Evolutionary conservation across 2,113 vertebrate species (phyloP), one percentile per base, ranked within the genome.

Genomic region (Pangasianodon hypophthalmus): DNA sequence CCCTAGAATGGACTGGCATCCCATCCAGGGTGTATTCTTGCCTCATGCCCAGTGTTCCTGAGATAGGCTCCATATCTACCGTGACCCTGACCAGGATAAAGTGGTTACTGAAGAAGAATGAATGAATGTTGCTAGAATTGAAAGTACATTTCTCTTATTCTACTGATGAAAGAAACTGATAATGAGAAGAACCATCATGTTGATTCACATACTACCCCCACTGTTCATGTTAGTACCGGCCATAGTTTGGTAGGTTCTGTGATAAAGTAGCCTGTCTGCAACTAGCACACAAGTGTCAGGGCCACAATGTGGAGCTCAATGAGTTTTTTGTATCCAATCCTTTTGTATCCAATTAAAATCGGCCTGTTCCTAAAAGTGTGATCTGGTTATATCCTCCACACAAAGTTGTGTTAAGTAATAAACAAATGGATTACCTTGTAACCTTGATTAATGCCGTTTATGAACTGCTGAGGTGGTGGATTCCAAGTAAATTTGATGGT

Each of bases 401-500:
- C 81, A 41, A 4, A 2, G 19, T 3, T 21, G 32, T 1, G 0
- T 44, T 60, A 41, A 37, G 37, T n/a, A 26, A 56, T 54, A 81
- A 87, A 84, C 56, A 52, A 32, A 85, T 32, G 60, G 0, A 67
- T 92, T 95, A 98, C 98, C 97, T 99, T 99, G 94, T 99, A 99
- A 0, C 98, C 98, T 93, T 99, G 98, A 96, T 99, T 99, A 93
- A 99, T 98, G 80, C 98, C 98, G 0, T 99, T 98, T 93, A 99
- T 97, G 91, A 99, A 99, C 92, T 99, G 98, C 89, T 98, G 98
- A 2, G 98, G 98, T 0, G 98, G 98, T 4, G 98, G 97, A 90
- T 95, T 98, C 98, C 98, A 99, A 3, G 96, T 95, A 95, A 98
- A 98, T 81, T 95, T 96, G 88, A 99, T 95, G 73, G 97, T 97